Conservation (phyloP, 2,888 invertebrate species). For the Perizoma affinitatum region DNA sequence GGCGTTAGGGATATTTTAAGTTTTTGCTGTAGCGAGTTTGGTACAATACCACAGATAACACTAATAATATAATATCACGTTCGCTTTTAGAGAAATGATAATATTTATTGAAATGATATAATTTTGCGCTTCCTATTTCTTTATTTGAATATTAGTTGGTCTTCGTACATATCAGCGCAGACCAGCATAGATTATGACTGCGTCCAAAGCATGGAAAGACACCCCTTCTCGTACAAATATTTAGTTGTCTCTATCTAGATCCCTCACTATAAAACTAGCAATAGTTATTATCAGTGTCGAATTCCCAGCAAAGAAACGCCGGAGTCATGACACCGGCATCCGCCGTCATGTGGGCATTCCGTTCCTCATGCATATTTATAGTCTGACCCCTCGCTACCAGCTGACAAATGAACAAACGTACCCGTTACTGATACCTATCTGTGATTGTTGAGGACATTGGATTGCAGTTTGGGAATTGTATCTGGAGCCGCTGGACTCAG, state of each 20-base stretch:
- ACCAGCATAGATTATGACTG: too few species aligned
- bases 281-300: slow-evolving; percentile 20
- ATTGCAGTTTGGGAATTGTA: slow-evolving; percentile 14
- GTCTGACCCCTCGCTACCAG: slow-evolving; percentile 46
- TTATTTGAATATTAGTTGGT: too few species aligned
- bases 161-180: too few species aligned
- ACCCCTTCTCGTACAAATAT: too few species aligned
- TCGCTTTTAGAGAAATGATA: too few species aligned
- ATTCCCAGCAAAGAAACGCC: slow-evolving; percentile 38
- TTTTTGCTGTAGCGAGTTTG: too few species aligned
- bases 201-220: too few species aligned
- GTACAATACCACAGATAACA: too few species aligned
- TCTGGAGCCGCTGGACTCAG: not conserved
- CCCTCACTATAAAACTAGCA: not conserved
- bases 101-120: too few species aligned
- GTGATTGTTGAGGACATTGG: slow-evolving; percentile 28
- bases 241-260: too few species aligned
- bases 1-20: slow-evolving; percentile 49
- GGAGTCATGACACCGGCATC: slow-evolving; percentile 32
- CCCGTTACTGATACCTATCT: slow-evolving; percentile 42
- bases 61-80: too few species aligned
- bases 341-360: slow-evolving; percentile 56
- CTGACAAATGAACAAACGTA: slow-evolving; percentile 50
- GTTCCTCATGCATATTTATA: slow-evolving; percentile 63
- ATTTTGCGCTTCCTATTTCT: too few species aligned